phyloP scores from a whole-genome alignment of 2,888 invertebrate genomes.

The Thyatira batis region DNA sequence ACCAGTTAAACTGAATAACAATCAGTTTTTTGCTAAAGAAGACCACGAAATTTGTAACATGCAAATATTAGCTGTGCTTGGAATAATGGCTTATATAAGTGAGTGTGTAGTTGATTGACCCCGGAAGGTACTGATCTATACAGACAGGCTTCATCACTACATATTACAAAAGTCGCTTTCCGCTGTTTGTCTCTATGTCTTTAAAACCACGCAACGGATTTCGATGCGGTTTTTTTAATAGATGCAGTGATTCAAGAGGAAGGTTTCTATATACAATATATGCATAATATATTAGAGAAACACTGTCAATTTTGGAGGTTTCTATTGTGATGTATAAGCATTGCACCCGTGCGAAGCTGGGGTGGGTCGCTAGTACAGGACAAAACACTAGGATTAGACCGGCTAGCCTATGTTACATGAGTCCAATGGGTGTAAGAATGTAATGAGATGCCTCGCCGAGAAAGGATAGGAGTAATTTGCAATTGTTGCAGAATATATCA shows the following conservation, averaged over 20 bases:
- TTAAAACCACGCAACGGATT: too few species aligned
- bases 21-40: neutral
- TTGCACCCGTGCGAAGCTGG: too few species aligned
- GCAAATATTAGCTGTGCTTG: neutral
- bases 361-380: neutral
- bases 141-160: too few species aligned
- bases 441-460: neutral
- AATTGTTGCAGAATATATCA: neutral
- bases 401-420: neutral
- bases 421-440: neutral
- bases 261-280: too few species aligned
- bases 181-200: too few species aligned
- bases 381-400: neutral
- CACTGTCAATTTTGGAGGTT: too few species aligned
- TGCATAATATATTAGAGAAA: too few species aligned
- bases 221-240: too few species aligned
- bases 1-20: neutral
- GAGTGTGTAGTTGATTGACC: neutral
- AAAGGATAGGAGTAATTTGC: neutral
- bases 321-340: too few species aligned
- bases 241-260: too few species aligned
- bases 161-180: too few species aligned
- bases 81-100: neutral
- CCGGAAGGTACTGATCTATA: constrained; percentile 1
- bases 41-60: neutral